phyloP scores from a whole-genome alignment of 2,113 vertebrate species.

The Promerops cafer region DNA sequence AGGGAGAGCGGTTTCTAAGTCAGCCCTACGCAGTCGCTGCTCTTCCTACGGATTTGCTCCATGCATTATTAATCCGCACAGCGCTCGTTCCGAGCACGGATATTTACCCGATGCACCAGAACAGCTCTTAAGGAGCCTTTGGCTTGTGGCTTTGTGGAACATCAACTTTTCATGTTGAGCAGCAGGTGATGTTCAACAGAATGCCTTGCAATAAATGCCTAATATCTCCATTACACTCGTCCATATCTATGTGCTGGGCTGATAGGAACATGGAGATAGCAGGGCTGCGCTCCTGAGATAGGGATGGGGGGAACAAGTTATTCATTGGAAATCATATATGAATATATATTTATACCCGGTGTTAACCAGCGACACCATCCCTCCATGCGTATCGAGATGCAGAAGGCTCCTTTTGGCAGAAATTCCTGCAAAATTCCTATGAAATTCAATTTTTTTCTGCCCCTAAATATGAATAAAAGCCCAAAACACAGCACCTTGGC shows the following conservation, averaged over 20 bases:
- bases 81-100: background rate
- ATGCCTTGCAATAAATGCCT: slow-evolving; percentile 15
- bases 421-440: background rate
- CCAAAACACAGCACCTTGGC: background rate
- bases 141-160: slow-evolving; percentile 45
- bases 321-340: background rate
- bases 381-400: rapidly evolving
- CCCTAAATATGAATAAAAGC: background rate
- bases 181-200: slow-evolving; percentile 63
- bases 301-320: background rate
- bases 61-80: slow-evolving; percentile 40
- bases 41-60: slow-evolving; percentile 8
- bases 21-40: background rate
- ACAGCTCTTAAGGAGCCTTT: slow-evolving; percentile 10
- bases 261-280: slow-evolving; percentile 18
- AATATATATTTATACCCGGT: background rate
- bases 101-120: slow-evolving; percentile 30
- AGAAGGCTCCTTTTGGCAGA: background rate
- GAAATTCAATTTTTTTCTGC: background rate
- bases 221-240: background rate
- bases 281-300: slow-evolving; percentile 36
- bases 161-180: slow-evolving; percentile 41
- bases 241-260: background rate
- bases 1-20: background rate
- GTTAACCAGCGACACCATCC: background rate